Evolutionary conservation across 30 jellyfish, hydroid and myxozoan species (phyloP), one percentile per base, ranked within the genome.

Genomic region (Turritopsis rubra): DNA sequence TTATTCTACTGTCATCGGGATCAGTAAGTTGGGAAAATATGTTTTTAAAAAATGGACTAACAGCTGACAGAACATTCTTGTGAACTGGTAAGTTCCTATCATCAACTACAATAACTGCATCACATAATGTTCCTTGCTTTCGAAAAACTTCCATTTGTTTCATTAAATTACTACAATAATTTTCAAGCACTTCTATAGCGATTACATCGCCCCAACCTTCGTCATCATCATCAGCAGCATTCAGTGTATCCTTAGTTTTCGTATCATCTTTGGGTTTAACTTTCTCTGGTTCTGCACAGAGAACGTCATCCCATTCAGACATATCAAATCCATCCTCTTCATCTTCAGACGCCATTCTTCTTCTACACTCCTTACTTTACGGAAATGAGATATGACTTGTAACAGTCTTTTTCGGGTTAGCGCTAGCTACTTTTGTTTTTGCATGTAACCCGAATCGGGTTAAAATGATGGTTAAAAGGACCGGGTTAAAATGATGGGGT

Each of bases 181-280:
- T 90, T 75, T 85, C 98, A 25, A 88, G 91, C 0, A 92, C 96
- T 85, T 92, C 98, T 18, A 92, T 92, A 1, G 98, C 98, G 68
- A 92, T 92, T 53, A 85, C 96, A 88, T 92, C 98, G 66, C 88
- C 90, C 98, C 98, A 92, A 1, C 90, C 96, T 26, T 92, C 98
- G 1, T 91, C 97, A 8, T 88, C 98, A 68, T 86, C 90, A 7
- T 75, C 92, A 21, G 80, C 94, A 8, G 83, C 91, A 27, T 79
- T 94, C 22, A 21, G 28, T 13, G 68, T 60, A 23, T 79, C 88
- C 31, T 80, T 65, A 4, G 75, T 82, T 18, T 82, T 79, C 26
- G 28, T 84, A 16, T 29, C 86, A 71, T 72, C 70, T 27, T 52
- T 30, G 16, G 81, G 76, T 54, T 87, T 84, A 5, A 71, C 95